These are phyloP conservation scores for Sphyrna mokarran DNA, from an alignment of 2,113 vertebrate species.

Conservation along the genomic window DNA sequence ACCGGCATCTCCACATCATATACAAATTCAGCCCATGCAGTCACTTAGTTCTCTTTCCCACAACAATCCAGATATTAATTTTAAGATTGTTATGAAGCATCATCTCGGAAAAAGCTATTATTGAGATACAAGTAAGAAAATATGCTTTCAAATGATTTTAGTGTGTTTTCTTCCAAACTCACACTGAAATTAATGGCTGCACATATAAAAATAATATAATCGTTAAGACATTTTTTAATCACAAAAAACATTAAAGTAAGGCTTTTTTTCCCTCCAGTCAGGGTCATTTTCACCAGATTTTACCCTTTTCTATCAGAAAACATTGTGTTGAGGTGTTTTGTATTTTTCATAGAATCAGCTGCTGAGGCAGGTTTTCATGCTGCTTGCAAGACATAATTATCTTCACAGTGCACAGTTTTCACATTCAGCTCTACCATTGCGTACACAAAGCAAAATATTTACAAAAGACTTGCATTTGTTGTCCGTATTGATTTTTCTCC, in stretches of 20 bases:
- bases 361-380: slow-evolving; percentile 48
- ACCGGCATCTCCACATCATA: not conserved
- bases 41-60: not conserved
- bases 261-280: slow-evolving; percentile 38
- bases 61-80: not conserved
- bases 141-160: not conserved
- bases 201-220: not conserved
- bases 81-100: not conserved
- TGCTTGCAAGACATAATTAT: slow-evolving; percentile 54
- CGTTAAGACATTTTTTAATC: not conserved
- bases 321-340: slow-evolving; percentile 46
- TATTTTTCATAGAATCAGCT: slow-evolving; percentile 54
- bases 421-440: slow-evolving; percentile 51
- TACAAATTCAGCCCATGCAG: not conserved
- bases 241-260: not conserved
- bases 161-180: not conserved
- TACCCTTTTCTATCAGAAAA: not conserved
- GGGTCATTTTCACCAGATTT: slow-evolving; percentile 44
- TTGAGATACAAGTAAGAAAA: not conserved
- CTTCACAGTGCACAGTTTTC: slow-evolving; percentile 55
- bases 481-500: slow-evolving; percentile 71
- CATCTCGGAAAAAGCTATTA: not conserved
- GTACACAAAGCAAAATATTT: slow-evolving; percentile 52
- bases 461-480: slow-evolving; percentile 70
- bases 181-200: not conserved